phyloP scores from a whole-genome alignment of 2,888 invertebrate genomes.

The Ornithoptera alexandrae region DNA sequence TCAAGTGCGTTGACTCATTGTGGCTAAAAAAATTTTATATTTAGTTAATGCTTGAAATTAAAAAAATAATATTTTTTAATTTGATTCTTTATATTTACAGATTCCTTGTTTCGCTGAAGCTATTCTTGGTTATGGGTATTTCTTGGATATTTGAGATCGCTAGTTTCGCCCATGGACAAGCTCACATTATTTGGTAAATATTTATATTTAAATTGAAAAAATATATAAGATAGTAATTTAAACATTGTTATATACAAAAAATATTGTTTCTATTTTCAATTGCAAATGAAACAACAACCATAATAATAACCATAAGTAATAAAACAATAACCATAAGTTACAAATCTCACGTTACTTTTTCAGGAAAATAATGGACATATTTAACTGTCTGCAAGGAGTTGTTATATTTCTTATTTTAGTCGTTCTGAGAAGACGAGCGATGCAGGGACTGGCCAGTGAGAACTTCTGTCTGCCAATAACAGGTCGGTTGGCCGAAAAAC shows the following conservation, averaged over 20 bases:
- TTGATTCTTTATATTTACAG: constrained; percentile 53
- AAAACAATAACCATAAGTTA: too few relatives aligned
- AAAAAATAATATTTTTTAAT: not conserved
- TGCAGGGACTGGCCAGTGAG: constrained; percentile 72
- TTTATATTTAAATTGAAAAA: not conserved
- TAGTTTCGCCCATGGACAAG: constrained; percentile 70
- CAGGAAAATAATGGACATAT: constrained; percentile 82
- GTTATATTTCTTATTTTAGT: constrained; percentile 82
- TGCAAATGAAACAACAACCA: too few relatives aligned
- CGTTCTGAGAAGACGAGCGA: constrained; percentile 77
- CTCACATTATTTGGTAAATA: constrained; percentile 66
- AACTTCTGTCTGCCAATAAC: constrained; percentile 56
- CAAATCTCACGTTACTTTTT: constrained; percentile 34
- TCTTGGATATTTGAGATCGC: constrained; percentile 86
- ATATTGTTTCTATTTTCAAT: too few relatives aligned
- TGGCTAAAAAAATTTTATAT: too few relatives aligned
- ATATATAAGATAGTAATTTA: not conserved
- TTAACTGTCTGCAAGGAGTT: constrained; percentile 83
- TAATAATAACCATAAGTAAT: too few relatives aligned
- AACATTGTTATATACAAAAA: too few relatives aligned
- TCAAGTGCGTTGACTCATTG: too few relatives aligned
- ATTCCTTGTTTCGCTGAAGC: constrained; percentile 82
- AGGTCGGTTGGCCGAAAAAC: constrained; percentile 56
- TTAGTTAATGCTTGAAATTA: too few relatives aligned
- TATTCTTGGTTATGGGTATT: constrained; percentile 85